Evolutionary conservation across 2,797 vertebrate species (phyloP).

Genomic region (Tokudaia tokunoshimensis): DNA sequence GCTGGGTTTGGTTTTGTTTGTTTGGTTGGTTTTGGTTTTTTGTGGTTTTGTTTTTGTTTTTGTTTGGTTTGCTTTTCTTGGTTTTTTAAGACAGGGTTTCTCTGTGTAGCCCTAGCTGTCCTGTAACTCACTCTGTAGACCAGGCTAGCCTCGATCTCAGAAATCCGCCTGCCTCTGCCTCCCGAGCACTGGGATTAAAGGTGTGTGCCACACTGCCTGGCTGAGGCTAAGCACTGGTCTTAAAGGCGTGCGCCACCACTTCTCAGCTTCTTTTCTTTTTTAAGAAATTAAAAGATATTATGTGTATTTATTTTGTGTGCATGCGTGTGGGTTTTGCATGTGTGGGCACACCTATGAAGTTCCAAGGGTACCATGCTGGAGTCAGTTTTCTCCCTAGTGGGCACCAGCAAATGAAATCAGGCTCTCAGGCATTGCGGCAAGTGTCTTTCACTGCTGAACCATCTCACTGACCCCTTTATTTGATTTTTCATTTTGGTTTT

Average conservation of each 20-base stretch:
- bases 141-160: not conserved
- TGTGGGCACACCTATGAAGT: too few relatives aligned
- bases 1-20: not conserved
- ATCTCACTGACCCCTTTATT: not conserved
- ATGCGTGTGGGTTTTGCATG: too few relatives aligned
- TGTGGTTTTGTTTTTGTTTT: not conserved
- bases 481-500: not conserved
- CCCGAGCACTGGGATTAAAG: not conserved
- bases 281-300: not conserved
- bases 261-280: not conserved
- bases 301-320: not conserved
- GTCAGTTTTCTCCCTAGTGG: not conserved
- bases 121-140: not conserved
- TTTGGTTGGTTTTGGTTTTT: not conserved
- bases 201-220: accelerated
- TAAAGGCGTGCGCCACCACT: accelerated
- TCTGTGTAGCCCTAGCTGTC: not conserved
- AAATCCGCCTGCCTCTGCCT: not conserved
- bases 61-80: not conserved
- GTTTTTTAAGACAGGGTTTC: not conserved
- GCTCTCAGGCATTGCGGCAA: not conserved
- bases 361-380: too few relatives aligned
- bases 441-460: not conserved
- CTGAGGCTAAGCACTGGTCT: too few relatives aligned
- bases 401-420: not conserved